phyloP scores from a whole-genome alignment of 1,140 invertebrate species.

The Carcinoscorpius rotundicauda region DNA sequence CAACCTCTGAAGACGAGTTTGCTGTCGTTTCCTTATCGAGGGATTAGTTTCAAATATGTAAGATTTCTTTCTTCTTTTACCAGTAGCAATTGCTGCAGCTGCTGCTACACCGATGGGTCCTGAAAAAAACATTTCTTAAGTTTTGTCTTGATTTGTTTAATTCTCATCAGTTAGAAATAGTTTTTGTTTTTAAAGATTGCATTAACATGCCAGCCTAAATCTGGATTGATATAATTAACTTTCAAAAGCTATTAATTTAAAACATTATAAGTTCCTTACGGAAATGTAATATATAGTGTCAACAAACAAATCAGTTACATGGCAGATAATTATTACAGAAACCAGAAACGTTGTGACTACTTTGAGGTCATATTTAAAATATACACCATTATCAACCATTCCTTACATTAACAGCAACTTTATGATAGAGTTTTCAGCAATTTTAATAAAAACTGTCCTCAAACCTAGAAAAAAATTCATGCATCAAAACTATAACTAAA shows the following conservation, averaged over 20 bases:
- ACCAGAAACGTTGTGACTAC: too few relatives aligned
- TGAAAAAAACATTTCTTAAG: slow-evolving; percentile 31
- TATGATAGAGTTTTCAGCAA: too few relatives aligned
- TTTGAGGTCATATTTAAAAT: too few relatives aligned
- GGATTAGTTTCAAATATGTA: slow-evolving; percentile 98
- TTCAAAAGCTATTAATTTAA: neutral
- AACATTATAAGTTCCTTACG: neutral
- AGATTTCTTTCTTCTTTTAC: slow-evolving; percentile 86
- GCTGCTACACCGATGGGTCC: slow-evolving; percentile 92
- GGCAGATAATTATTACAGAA: too few relatives aligned
- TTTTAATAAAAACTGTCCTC: too few relatives aligned
- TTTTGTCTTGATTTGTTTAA: neutral
- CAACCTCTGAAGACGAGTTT: slow-evolving; percentile 50
- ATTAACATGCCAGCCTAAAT: neutral
- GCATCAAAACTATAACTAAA: too few relatives aligned
- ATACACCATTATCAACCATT: too few relatives aligned
- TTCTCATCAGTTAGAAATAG: neutral
- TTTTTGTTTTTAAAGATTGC: neutral
- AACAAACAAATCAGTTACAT: too few relatives aligned
- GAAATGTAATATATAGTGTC: too few relatives aligned
- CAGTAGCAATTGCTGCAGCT: slow-evolving; percentile 89
- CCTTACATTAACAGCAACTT: too few relatives aligned
- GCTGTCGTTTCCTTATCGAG: slow-evolving; percentile 87
- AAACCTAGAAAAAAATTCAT: too few relatives aligned
- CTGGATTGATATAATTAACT: neutral